A percentile compares a stretch with the other conserved stretches of the same genome.
Conservation (phyloP, 2,113 vertebrate genomes). For the Pseudopodoces humilis region DNA sequence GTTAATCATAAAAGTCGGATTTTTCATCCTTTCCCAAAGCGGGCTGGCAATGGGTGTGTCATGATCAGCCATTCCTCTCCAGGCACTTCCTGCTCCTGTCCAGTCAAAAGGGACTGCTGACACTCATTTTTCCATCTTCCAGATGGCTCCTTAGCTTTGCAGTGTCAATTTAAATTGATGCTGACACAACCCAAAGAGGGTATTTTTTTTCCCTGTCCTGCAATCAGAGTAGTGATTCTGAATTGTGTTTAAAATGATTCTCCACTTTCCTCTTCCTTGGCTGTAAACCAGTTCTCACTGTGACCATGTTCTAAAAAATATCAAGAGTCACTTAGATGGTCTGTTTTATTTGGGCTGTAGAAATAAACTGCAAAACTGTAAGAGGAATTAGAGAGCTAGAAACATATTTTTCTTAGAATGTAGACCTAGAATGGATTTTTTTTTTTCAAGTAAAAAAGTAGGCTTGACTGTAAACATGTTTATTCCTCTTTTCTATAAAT, state of each 20-base stretch:
- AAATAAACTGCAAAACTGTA: not conserved
- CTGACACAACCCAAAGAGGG: not conserved
- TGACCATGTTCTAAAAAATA: not conserved
- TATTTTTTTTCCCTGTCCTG: not conserved
- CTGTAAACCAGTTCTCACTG: not conserved
- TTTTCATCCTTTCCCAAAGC: not conserved
- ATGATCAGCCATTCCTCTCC: not conserved
- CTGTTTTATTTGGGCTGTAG: not conserved
- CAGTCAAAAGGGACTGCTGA: not conserved
- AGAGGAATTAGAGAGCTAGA: not conserved
- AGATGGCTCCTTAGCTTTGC: not conserved
- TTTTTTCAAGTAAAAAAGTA: not conserved
- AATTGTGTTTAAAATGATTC: not conserved
- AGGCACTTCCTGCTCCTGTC: not conserved
- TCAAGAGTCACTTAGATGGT: not conserved
- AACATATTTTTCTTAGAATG: not conserved
- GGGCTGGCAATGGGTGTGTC: not conserved
- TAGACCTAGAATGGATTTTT: not conserved
- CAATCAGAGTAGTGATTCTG: conserved; percentile 2
- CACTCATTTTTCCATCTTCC: not conserved
- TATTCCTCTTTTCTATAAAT: not conserved
- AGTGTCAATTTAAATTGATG: not conserved
- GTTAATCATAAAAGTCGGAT: not conserved
- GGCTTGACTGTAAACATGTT: not conserved
- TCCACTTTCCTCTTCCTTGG: not conserved